Evolutionary conservation across 2,797 vertebrate genomes (phyloP), one percentile per base, ranked within the genome.

Genomic region (Acipenser ruthenus): DNA sequence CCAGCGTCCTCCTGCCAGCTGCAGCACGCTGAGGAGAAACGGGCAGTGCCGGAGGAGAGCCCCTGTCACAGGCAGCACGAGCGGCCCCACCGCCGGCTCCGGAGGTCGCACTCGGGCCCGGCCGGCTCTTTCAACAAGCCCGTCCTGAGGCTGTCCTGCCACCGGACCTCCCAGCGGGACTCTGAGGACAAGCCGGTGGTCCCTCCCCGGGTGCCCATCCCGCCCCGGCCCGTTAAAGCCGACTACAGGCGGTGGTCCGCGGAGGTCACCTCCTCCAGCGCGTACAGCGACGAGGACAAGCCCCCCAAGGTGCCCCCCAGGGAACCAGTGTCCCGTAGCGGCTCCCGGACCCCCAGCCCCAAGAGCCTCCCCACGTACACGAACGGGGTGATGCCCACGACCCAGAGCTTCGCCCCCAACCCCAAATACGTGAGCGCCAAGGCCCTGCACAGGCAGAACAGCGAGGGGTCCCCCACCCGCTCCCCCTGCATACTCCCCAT

Each of bases 321-420:
- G 64, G 96, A 97, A 50, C 96, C 92, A 65, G 10, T 98, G 70
- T 91, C 92, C 6, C 66, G 79, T 60, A 84, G 90, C 64, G 85
- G 85, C 73, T 94, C 93, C 56, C 93, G 93, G 49, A 97, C 95
- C 0, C 94, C 94, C 0, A 98, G 95, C 64, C 96, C 95, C 62
- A 98, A 97, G 78, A 95, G 90, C 79, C 89, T 98, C 10, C 97
- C 96, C 0, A 87, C 86, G 9, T 98, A 99, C 88, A 77, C 91
- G 80, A 94, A 98, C 0, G 94, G 96, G 89, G 89, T 96, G 71
- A 99, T 99, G 97, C 97, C 97, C 59, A 89, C 94, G 0, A 99
- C 97, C 0, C 96, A 97, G 84, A 99, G 97, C 78, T 99, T 99
- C 76, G 97, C 96, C 66, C 97, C 97, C 0, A 92, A 99, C 73